Base-by-base conservation (phyloP, 2,888 invertebrate genomes). In the Oscheius sp. region DNA sequence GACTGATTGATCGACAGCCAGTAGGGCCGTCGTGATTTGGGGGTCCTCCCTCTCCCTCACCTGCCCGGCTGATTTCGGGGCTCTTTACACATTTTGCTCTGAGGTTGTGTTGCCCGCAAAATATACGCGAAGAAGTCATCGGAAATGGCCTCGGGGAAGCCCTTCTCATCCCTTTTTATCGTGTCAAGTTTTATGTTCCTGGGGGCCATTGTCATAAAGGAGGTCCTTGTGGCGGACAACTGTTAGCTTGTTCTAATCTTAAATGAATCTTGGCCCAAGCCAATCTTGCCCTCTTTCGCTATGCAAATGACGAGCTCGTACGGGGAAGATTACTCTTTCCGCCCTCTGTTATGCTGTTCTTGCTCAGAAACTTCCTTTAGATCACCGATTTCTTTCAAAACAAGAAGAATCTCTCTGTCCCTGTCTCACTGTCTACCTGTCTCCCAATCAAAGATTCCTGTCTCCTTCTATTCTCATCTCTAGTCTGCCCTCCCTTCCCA, bases 1-100 rank as follows among this genome's bases (percentile, higher is more conserved):
- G 59, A 42, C 55, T 68, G 68, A 68, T 68, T 68, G 68, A 68
- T 68, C 29, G 68, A 55, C 68, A 51, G 33, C 65, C 32, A 21
- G 21, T 21, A 21, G 21, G 21, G 21, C 53, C 35, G 51, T 55
- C n/a, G 68, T 11, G 50, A 48, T 32, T n/a, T 47, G 68, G 35
- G 55, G 68, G 68, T 42, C 42, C 42, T 42, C 68, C 11, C 32
- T 9, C 55, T 51, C 50, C 33, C 68, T 68, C 68, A 68, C 68
- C 68, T 53, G 42, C 42, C 42, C 42, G 42, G 68, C 68, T 68
- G 68, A 68, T 68, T 53, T 37, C 63, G 53, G n/a, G 42, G 42
- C 42, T 42, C 63, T 63, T 63, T 63, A 63, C 63, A 63, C 60
- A 57, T 57, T 57, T 57, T 57, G 32, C 33, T 57, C 57, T 57